Evolutionary conservation across 1,140 invertebrate species (phyloP).

Genomic region (Cydia amplana): DNA sequence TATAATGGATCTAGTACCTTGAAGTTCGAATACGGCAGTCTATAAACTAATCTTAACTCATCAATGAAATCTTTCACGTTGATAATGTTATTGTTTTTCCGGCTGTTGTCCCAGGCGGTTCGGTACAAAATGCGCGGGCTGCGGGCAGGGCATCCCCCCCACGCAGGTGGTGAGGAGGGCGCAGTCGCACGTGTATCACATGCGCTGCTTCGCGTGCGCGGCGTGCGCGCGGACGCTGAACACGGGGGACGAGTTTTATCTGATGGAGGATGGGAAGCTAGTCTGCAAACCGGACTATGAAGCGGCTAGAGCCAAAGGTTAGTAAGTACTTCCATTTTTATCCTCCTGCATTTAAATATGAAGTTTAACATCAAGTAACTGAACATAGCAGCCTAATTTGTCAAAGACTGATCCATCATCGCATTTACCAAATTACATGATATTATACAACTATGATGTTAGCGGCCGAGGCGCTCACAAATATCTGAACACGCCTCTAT

Average conservation of each 20-base stretch:
- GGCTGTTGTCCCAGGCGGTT: slow-evolving; percentile 91
- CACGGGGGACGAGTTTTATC: slow-evolving; percentile 98
- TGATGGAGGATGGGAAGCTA: slow-evolving; percentile 98
- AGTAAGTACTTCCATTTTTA: slow-evolving; percentile 34
- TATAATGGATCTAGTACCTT: too few relatives aligned
- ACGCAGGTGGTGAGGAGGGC: slow-evolving; percentile 96
- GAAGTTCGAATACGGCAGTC: too few relatives aligned
- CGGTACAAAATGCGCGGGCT: slow-evolving; percentile 98
- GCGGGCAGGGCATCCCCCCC: slow-evolving; percentile 97
- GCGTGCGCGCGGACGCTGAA: slow-evolving; percentile 97
- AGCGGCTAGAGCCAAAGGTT: slow-evolving; percentile 95
- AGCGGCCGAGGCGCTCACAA: too few relatives aligned
- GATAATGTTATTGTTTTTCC: slow-evolving; percentile 75
- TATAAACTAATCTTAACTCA: neutral
- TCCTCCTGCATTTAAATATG: slow-evolving; percentile 22
- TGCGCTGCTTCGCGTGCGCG: slow-evolving; percentile 97
- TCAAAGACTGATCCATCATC: too few relatives aligned
- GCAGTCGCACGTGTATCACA: slow-evolving; percentile 97
- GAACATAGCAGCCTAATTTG: neutral
- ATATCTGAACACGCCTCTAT: too few relatives aligned
- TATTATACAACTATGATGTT: too few relatives aligned
- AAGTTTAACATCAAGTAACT: neutral
- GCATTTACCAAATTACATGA: too few relatives aligned
- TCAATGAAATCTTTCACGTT: slow-evolving; percentile 56
- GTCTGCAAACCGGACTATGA: slow-evolving; percentile 99